Conservation (phyloP, 1,140 invertebrate species). For the Caerostris extrusa region DNA sequence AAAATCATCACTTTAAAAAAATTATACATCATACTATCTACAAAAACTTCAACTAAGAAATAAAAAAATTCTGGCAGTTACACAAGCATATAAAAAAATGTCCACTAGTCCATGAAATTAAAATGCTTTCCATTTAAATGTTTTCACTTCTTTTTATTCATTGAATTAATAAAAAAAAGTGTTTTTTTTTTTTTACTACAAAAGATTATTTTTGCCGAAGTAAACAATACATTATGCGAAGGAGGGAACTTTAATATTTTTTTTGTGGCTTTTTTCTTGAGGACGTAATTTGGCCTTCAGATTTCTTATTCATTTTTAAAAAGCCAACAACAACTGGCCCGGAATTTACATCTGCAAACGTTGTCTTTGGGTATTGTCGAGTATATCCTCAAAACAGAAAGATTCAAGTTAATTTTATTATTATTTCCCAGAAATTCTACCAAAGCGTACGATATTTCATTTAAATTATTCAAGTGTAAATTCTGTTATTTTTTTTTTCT, state of each 20-base stretch:
- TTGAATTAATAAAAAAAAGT: background rate
- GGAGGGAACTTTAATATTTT: background rate
- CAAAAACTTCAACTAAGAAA: background rate
- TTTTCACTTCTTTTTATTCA: constrained; percentile 20
- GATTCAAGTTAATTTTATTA: too few relatives aligned
- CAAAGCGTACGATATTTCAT: too few relatives aligned
- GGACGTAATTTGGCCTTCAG: too few relatives aligned
- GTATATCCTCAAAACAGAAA: too few relatives aligned
- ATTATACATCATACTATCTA: background rate
- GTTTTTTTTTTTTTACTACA: background rate
- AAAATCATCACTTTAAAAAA: background rate
- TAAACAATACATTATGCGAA: constrained; percentile 18
- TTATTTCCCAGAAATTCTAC: too few relatives aligned
- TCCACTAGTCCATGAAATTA: constrained; percentile 53
- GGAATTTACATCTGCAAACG: background rate
- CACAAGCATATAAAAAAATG: constrained; percentile 39
- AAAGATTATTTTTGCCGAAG: constrained; percentile 13
- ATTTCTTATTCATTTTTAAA: background rate
- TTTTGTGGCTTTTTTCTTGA: background rate
- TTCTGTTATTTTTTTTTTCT: too few relatives aligned
- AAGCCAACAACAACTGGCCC: constrained; percentile 36
- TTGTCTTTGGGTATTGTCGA: background rate
- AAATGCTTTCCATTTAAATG: constrained; percentile 58
- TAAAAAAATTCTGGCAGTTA: constrained; percentile 7
- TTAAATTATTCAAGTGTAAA: too few relatives aligned